Percentiles rank a stretch among this genome's conserved stretches.
phyloP scores from a whole-genome alignment of 2,888 invertebrate genomes.

The Idaea straminata region DNA sequence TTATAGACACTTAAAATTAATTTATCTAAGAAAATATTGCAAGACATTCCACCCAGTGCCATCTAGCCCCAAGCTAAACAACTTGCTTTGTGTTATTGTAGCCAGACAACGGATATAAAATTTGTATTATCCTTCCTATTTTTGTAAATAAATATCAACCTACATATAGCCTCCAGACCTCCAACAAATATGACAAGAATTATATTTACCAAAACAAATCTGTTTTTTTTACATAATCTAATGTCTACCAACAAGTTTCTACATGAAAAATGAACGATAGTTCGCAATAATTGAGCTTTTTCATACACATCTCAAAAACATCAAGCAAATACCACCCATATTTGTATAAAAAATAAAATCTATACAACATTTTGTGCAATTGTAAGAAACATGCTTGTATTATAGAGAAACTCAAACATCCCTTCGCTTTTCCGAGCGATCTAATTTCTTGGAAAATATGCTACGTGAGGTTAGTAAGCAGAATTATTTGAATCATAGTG shows the following conservation, averaged over 20 bases:
- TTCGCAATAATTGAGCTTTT: conserved; percentile 29
- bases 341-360: background rate
- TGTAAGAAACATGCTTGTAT: conserved; percentile 25
- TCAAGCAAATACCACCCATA: conserved; percentile 4
- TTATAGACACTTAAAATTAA: no score
- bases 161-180: no score
- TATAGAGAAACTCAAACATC: conserved; percentile 41
- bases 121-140: no score
- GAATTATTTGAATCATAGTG: conserved; percentile 63
- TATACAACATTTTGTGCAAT: background rate
- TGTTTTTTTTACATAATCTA: conserved; percentile 26
- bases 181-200: background rate
- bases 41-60: no score
- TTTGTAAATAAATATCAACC: no score
- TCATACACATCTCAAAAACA: background rate
- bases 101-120: no score
- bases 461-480: conserved; percentile 66
- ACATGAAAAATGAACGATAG: conserved; percentile 54
- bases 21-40: no score
- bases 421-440: conserved; percentile 49
- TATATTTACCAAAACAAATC: conserved; percentile 6
- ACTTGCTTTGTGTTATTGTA: no score
- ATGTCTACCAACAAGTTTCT: conserved; percentile 43
- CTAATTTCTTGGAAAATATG: conserved; percentile 69
- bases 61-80: no score